phyloP scores from a whole-genome alignment of 2,888 invertebrate genomes.

The Megaustenia siamemsis region DNA sequence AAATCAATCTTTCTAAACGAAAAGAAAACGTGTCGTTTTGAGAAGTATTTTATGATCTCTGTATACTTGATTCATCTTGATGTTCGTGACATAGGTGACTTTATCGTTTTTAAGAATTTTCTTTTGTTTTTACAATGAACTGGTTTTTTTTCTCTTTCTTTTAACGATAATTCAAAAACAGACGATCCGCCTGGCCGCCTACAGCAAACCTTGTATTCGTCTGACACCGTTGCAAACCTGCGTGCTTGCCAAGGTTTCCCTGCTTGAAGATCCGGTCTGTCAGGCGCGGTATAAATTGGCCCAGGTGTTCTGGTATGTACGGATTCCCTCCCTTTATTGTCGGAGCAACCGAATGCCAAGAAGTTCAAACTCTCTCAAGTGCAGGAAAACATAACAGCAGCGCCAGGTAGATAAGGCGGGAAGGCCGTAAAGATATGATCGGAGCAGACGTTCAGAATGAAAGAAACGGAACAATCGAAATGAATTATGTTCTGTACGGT shows the following conservation, averaged over 20 bases:
- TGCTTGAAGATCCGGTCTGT: conserved; percentile 5
- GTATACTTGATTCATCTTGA: too few species aligned
- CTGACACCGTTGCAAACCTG: background rate
- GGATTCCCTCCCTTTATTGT: background rate
- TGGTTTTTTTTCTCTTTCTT: background rate
- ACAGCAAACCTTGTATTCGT: background rate
- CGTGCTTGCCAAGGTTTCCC: background rate
- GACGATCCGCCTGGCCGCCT: background rate
- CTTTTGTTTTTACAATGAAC: background rate
- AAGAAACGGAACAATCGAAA: background rate
- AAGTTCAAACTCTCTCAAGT: background rate
- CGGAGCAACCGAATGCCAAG: background rate
- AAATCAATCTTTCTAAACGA: too few species aligned
- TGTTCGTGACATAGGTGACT: too few species aligned
- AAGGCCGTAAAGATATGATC: background rate
- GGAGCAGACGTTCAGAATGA: background rate
- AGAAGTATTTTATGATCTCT: too few species aligned
- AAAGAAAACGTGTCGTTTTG: too few species aligned
- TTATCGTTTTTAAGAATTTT: background rate
- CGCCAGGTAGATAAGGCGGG: background rate
- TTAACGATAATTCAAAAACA: background rate
- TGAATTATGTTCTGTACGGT: background rate
- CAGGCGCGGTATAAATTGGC: conserved; percentile 15
- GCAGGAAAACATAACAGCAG: background rate
- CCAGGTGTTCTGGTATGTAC: conserved; percentile 9